A percentile compares a stretch with the other conserved stretches of the same genome.
phyloP scores from a whole-genome alignment of 1,140 invertebrate species.

The Drosophila pseudoananassae region DNA sequence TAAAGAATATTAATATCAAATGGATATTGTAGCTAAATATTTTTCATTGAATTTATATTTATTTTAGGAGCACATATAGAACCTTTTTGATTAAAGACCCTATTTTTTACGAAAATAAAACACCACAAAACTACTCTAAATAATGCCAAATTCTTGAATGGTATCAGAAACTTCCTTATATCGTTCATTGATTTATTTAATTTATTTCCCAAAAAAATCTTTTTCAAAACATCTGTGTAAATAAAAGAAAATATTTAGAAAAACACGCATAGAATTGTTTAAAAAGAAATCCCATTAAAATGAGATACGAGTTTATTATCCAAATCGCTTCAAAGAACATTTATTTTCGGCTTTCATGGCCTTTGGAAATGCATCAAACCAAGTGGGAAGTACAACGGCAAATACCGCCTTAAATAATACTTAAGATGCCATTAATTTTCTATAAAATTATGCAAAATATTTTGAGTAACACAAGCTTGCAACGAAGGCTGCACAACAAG shows the following conservation, averaged over 20 bases:
- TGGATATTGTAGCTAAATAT: too few relatives aligned
- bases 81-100: too few relatives aligned
- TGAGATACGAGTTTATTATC: background rate
- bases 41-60: too few relatives aligned
- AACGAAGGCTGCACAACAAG: conserved; percentile 26
- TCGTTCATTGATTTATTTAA: background rate
- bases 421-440: conserved; percentile 18
- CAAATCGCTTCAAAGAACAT: conserved; percentile 1
- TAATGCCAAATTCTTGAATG: too few relatives aligned
- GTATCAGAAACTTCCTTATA: too few relatives aligned
- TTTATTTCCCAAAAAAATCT: background rate
- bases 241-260: background rate
- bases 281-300: background rate
- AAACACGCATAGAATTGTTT: background rate
- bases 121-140: too few relatives aligned
- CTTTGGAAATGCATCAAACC: background rate
- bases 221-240: background rate
- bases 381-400: conserved; percentile 18
- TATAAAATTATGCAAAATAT: conserved; percentile 4
- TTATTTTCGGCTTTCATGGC: background rate
- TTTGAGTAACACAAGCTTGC: background rate
- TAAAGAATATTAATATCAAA: too few relatives aligned
- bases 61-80: too few relatives aligned
- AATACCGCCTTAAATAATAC: conserved; percentile 6
- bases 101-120: too few relatives aligned